Conservation (phyloP, 2,113 vertebrate genomes). For the Callospermophilus lateralis region DNA sequence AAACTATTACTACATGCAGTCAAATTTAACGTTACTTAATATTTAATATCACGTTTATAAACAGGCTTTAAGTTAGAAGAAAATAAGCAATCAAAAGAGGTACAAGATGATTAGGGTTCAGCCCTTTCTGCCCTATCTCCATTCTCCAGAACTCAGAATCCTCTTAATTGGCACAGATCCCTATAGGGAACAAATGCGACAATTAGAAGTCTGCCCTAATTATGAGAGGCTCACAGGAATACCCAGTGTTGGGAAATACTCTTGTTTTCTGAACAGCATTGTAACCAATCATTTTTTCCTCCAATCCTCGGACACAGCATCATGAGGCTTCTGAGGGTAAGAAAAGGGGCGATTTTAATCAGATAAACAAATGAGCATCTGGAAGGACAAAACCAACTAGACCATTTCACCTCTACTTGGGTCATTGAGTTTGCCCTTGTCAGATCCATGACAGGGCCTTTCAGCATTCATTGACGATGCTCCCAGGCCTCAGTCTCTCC, state of each 20-base stretch:
- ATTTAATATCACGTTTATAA: neutral
- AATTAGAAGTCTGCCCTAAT: constrained; percentile 87
- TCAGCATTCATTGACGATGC: neutral
- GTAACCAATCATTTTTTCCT: neutral
- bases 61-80: neutral
- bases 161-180: constrained; percentile 86
- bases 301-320: neutral
- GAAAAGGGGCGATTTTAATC: neutral
- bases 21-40: constrained; percentile 5
- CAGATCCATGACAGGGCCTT: neutral
- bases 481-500: neutral
- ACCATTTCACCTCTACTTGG: neutral
- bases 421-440: neutral
- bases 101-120: neutral
- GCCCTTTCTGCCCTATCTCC: neutral
- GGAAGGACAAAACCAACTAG: neutral
- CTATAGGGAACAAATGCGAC: constrained; percentile 83
- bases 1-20: neutral
- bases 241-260: constrained; percentile 81
- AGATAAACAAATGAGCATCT: neutral
- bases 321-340: neutral
- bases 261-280: constrained; percentile 78
- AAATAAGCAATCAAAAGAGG: constrained; percentile 36
- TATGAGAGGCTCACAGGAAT: constrained; percentile 84
- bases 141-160: constrained; percentile 43